Conservation (phyloP, 2,888 invertebrate species). For the Atethmia centrago region DNA sequence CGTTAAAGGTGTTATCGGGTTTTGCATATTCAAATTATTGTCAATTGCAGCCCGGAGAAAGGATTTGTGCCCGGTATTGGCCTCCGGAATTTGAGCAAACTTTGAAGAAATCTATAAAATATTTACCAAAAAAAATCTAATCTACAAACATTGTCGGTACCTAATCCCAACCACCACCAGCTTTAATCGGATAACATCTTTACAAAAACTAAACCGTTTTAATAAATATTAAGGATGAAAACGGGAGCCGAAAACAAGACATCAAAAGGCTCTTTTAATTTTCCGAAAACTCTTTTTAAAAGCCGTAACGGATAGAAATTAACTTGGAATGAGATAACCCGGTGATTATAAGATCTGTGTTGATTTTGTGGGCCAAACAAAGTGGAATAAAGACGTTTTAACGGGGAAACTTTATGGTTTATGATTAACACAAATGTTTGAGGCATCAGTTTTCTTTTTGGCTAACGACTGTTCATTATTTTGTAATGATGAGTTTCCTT, state of each 20-base stretch:
- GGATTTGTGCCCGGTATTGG: background rate
- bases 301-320: conserved; percentile 56
- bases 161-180: background rate
- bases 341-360: conserved; percentile 52
- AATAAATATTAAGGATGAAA: conserved; percentile 45
- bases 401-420: conserved; percentile 19
- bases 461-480: background rate
- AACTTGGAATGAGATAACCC: conserved; percentile 55
- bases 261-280: conserved; percentile 55
- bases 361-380: conserved; percentile 56
- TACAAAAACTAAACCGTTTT: conserved; percentile 44
- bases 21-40: background rate
- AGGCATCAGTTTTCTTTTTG: background rate
- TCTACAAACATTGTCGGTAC: background rate
- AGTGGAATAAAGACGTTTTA: conserved; percentile 32
- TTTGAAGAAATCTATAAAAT: background rate
- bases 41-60: background rate
- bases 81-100: no score
- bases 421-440: background rate
- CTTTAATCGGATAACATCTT: conserved; percentile 20
- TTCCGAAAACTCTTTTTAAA: conserved; percentile 44
- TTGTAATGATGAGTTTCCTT: background rate
- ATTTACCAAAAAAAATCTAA: no score
- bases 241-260: conserved; percentile 28
- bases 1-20: background rate